These are phyloP conservation scores for Paedocypris micromegethes DNA, from an alignment of 2,797 vertebrate species.

Conservation along the genomic window DNA sequence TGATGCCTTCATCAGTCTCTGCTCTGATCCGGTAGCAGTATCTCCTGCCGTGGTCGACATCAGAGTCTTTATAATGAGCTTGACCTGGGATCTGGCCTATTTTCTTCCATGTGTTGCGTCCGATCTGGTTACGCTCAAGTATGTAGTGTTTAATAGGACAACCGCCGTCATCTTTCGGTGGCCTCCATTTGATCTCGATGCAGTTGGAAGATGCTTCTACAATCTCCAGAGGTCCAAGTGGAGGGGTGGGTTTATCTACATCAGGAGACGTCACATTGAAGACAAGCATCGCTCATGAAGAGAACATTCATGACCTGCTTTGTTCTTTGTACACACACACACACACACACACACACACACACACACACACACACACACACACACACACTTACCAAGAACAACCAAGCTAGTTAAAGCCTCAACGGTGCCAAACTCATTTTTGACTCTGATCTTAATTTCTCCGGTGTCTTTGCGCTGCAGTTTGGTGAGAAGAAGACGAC, in stretches of 20 bases:
- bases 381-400: slow-evolving; percentile 72
- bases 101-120: slow-evolving; percentile 81
- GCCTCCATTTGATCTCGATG: slow-evolving; percentile 79
- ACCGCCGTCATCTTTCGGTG: slow-evolving; percentile 81
- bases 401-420: slow-evolving; percentile 69
- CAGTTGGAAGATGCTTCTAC: slow-evolving; percentile 63
- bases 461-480: slow-evolving; percentile 77
- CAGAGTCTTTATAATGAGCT: slow-evolving; percentile 69
- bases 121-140: slow-evolving; percentile 79
- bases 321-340: too few species aligned
- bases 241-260: slow-evolving; percentile 82
- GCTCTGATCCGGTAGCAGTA: slow-evolving; percentile 84
- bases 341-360: slow-evolving; percentile 49
- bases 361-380: slow-evolving; percentile 28
- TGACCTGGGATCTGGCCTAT: slow-evolving; percentile 69
- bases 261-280: neutral
- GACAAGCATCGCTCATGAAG: too few species aligned
- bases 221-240: slow-evolving; percentile 81
- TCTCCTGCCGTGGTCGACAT: slow-evolving; percentile 77
- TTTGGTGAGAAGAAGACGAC: slow-evolving; percentile 69
- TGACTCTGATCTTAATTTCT: slow-evolving; percentile 79
- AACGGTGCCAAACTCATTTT: slow-evolving; percentile 75
- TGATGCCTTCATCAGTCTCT: slow-evolving; percentile 73
- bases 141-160: slow-evolving; percentile 71
- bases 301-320: too few species aligned